Evolutionary conservation across 1,140 invertebrate genomes (phyloP).

Genomic region (Tetragnatha versicolor): DNA sequence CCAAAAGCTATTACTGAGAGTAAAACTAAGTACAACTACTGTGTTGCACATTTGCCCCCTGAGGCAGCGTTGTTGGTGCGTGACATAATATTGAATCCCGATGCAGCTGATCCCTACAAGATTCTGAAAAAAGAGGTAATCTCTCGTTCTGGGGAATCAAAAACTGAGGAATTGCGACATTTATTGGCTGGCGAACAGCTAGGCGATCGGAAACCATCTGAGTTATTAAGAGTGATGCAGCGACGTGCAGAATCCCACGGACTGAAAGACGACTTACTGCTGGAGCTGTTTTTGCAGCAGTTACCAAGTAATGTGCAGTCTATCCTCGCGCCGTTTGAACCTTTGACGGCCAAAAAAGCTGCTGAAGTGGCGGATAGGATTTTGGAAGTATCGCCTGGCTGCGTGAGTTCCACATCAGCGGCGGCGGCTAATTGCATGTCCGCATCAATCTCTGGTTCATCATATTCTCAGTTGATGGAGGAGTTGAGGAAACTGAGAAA

Average conservation of each 20-base stretch:
- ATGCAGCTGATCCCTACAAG: background rate
- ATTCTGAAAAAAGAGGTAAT: background rate
- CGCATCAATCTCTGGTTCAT: no score
- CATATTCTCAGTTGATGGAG: no score
- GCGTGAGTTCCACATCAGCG: no score
- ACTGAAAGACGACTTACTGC: background rate
- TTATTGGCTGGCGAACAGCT: background rate
- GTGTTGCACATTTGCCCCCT: background rate
- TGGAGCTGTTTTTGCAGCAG: slow-evolving; percentile 5
- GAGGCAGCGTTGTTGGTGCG: background rate
- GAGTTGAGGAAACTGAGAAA: no score
- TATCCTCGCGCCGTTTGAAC: background rate
- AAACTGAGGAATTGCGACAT: background rate
- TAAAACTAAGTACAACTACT: background rate
- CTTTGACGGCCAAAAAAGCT: background rate
- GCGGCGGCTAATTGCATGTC: no score
- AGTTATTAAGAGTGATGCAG: background rate
- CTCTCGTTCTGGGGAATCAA: background rate
- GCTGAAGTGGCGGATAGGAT: background rate
- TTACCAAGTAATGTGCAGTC: background rate
- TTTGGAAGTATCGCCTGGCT: background rate
- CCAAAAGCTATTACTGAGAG: slow-evolving; percentile 3
- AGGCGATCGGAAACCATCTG: background rate
- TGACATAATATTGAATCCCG: background rate
- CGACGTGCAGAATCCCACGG: background rate